Percentiles rank a stretch among this genome's conserved stretches.
phyloP scores from a whole-genome alignment of 2,797 vertebrate species.

The Tachyglossus aculeatus region DNA sequence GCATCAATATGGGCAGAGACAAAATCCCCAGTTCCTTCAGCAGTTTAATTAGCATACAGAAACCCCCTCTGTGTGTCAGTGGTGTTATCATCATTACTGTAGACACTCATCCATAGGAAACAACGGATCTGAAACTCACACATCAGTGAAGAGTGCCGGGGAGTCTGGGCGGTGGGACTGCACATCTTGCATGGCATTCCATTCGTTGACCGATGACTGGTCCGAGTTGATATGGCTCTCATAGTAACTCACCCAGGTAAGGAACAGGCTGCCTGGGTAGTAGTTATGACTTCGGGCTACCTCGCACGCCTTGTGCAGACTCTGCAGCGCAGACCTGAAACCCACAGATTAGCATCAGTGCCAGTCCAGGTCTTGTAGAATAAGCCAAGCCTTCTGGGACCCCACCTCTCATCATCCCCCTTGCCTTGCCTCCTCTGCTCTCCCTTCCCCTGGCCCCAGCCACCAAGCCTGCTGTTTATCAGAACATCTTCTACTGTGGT shows the following conservation, averaged over 20 bases:
- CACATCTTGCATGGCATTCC: constrained; percentile 98
- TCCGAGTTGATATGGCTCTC: constrained; percentile 94
- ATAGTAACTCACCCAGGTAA: constrained; percentile 99
- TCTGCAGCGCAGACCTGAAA: constrained; percentile 94
- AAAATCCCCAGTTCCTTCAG: too few species aligned
- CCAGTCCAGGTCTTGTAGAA: too few species aligned
- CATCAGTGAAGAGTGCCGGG: constrained; percentile 90
- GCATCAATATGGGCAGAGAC: too few species aligned
- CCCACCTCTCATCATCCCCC: too few species aligned
- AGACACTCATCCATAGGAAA: too few species aligned
- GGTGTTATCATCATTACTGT: too few species aligned
- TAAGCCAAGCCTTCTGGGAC: too few species aligned
- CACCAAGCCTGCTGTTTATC: background rate
- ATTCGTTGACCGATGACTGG: constrained; percentile 94
- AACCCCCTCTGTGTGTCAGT: too few species aligned
- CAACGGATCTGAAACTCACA: constrained; percentile 80
- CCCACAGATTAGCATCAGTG: too few species aligned
- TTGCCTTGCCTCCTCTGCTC: too few species aligned
- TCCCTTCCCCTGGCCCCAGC: background rate
- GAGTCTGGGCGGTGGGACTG: constrained; percentile 95
- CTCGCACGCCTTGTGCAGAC: constrained; percentile 95
- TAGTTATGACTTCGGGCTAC: constrained; percentile 95
- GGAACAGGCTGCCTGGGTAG: constrained; percentile 95
- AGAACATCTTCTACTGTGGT: too few species aligned
- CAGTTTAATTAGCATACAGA: too few species aligned